A percentile compares a stretch with the other conserved stretches of the same genome.
These are phyloP conservation scores for Stichodactyla helianthus DNA, from an alignment of 64 coral and sea anemone genomes.

Conservation along the genomic window DNA sequence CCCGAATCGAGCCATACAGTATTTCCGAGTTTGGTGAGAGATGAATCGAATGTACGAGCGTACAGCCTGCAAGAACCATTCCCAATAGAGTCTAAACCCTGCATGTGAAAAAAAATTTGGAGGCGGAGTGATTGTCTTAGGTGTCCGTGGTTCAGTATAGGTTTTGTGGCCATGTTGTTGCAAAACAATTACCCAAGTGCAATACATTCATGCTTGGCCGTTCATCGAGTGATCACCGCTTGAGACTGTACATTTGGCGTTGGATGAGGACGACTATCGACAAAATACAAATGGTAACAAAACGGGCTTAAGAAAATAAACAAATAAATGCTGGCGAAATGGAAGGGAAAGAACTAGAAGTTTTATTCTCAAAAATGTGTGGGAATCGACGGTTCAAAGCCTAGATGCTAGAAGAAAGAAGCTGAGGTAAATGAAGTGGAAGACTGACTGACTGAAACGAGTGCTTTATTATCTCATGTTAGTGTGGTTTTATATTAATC, in stretches of 20 bases:
- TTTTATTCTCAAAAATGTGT: background rate
- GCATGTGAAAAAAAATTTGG: background rate
- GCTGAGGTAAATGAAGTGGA: background rate
- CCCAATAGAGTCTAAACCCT: background rate
- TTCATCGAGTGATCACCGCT: background rate
- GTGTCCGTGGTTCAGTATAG: background rate
- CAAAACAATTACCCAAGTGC: background rate
- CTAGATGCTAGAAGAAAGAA: background rate
- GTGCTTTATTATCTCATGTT: background rate
- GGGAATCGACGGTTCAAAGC: background rate
- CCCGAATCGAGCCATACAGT: background rate
- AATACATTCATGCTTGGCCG: background rate
- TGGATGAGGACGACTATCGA: background rate
- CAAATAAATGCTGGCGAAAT: background rate
- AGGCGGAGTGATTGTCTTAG: background rate
- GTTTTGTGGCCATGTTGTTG: conserved; percentile 7
- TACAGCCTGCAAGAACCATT: background rate
- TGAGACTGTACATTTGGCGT: background rate
- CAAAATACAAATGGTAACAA: background rate
- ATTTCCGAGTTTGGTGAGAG: background rate
- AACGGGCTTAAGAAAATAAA: background rate
- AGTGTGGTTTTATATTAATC: background rate
- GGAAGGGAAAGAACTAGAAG: background rate
- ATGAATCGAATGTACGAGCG: background rate
- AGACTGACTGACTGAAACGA: background rate